Evolutionary conservation across 2,888 invertebrate species (phyloP), one percentile per base, ranked within the genome.

Genomic region (Pristionchus exspectatus): DNA sequence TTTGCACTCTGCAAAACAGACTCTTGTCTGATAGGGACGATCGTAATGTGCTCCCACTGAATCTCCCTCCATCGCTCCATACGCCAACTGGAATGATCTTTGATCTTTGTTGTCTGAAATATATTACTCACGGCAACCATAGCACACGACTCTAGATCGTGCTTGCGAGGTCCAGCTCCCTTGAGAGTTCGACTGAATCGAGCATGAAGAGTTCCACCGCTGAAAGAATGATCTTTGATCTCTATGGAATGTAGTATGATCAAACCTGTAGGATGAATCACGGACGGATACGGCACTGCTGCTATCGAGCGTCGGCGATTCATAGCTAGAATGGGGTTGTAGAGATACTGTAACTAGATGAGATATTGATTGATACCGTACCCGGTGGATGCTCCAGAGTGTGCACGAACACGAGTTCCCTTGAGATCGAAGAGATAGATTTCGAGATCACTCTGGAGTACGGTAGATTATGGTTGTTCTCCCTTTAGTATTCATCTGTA

Each of bases 361-460:
- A n/a, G 7, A 18, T 56, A 59, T 85, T 9, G 81, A n/a, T 50
- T 0, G 81, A 54, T 81, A 81, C n/a, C 87, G 56, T 87, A 88
- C 87, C 89, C 89, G 9, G 33, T 66, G 24, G 38, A 81, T n/a
- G 21, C 18, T 3, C 89, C 89, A n/a, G 63, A 63, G 2, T 89
- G 89, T 2, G 63, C 81, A 3, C 30, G 69, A 18, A 89, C 66
- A 2, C 66, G 33, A 14, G 44, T 69, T 14, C 54, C 66, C 44
- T 59, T 63, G 14, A 83, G 50, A 7, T 89, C 81, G 83, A 89
- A 81, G 44, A 89, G 38, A 44, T 89, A 89, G 27, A 89, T 54
- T 27, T 89, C 89, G 81, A 89, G 89, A 81, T 89, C 66, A 21
- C 30, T 54, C 89, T 89, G 66, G 18, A 89, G 56, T 59, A 44